Evolutionary conservation across 2,888 invertebrate species (phyloP).

Genomic region (Galeopsomyia nigrocyanea): DNA sequence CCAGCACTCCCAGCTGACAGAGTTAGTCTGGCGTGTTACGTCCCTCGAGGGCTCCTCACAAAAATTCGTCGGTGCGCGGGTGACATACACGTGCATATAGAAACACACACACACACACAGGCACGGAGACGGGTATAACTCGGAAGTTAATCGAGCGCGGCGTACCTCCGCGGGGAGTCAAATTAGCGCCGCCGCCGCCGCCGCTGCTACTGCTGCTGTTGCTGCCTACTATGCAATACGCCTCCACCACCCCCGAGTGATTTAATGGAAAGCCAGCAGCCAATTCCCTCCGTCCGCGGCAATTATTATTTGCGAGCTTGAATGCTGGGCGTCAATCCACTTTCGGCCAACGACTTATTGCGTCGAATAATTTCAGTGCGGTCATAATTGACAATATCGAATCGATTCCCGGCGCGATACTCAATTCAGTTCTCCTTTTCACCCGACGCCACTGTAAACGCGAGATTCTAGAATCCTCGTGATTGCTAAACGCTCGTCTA

Average conservation of each 20-base stretch:
- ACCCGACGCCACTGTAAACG: too few species aligned
- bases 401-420: too few species aligned
- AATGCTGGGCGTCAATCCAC: not conserved
- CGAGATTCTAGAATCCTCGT: too few species aligned
- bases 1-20: too few species aligned
- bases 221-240: slow-evolving; percentile 46
- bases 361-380: too few species aligned
- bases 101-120: not conserved
- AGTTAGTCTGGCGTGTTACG: too few species aligned
- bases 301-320: slow-evolving; percentile 5
- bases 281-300: slow-evolving; percentile 52
- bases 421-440: too few species aligned
- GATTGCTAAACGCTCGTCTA: too few species aligned
- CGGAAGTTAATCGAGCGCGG: slow-evolving; percentile 58
- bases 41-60: not conserved
- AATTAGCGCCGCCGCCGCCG: slow-evolving; percentile 46
- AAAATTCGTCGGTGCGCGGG: slow-evolving; percentile 2
- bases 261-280: slow-evolving; percentile 61
- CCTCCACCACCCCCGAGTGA: slow-evolving; percentile 49
- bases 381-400: too few species aligned
- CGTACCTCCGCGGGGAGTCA: slow-evolving; percentile 51
- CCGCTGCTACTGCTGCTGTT: slow-evolving; percentile 9
- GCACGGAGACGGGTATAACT: slow-evolving; percentile 32
- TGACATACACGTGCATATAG: slow-evolving; percentile 4
- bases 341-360: not conserved